Evolutionary conservation across 2,113 vertebrate genomes (phyloP).

Genomic region (Xiphophorus hellerii): DNA sequence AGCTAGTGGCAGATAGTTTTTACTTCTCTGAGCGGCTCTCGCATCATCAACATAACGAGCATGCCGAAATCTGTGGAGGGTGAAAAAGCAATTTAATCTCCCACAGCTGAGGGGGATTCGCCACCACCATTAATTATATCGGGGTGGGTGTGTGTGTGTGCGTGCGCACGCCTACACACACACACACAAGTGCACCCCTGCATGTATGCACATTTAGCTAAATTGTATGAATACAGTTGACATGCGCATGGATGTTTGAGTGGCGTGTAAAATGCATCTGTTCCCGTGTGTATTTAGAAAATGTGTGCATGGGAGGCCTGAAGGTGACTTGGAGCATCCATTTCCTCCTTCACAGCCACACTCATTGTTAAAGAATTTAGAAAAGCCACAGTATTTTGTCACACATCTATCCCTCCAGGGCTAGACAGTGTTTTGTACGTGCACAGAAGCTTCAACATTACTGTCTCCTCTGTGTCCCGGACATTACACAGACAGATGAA

Average conservation of each 20-base stretch:
- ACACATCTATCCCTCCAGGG: constrained; percentile 44
- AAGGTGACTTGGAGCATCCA: constrained; percentile 61
- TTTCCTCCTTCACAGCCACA: constrained; percentile 38
- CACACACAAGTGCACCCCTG: neutral
- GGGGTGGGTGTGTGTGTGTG: constrained; percentile 35
- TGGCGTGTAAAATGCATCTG: neutral
- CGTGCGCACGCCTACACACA: neutral
- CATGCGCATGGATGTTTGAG: constrained; percentile 5
- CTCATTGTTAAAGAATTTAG: constrained; percentile 57
- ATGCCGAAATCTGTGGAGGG: constrained; percentile 78
- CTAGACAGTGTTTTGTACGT: constrained; percentile 23
- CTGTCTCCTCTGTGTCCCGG: constrained; percentile 9
- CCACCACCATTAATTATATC: constrained; percentile 77
- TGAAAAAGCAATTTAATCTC: constrained; percentile 83
- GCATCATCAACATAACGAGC: constrained; percentile 80
- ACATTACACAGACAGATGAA: constrained; percentile 13
- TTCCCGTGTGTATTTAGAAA: constrained; percentile 14
- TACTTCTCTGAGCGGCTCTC: constrained; percentile 69
- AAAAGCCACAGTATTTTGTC: constrained; percentile 48
- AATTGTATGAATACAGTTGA: constrained; percentile 12
- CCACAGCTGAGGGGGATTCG: constrained; percentile 78
- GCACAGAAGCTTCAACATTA: constrained; percentile 35
- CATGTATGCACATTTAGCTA: constrained; percentile 8
- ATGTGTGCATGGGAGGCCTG: constrained; percentile 24
- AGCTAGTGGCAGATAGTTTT: constrained; percentile 63